A percentile compares a stretch with the other conserved stretches of the same genome.
Conservation (phyloP, 2,797 vertebrate genomes). For the Gallinago solitaria region DNA sequence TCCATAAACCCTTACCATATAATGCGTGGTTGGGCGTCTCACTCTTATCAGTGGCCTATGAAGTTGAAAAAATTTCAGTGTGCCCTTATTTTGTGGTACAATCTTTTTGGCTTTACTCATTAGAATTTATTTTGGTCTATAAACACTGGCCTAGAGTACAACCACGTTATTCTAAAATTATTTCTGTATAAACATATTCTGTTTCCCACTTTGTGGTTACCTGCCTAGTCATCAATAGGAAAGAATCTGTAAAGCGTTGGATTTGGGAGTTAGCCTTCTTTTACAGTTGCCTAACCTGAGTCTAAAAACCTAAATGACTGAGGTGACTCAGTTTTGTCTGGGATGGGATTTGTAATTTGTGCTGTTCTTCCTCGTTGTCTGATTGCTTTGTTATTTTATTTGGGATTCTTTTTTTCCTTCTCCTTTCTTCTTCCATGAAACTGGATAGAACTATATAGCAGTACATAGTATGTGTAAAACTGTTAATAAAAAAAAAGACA, state of each 20-base stretch:
- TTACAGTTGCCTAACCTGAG: neutral
- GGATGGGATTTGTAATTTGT: neutral
- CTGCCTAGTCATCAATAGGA: neutral
- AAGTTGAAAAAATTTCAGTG: neutral
- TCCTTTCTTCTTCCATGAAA: neutral
- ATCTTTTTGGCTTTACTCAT: neutral
- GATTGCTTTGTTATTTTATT: neutral
- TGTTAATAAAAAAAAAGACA: neutral
- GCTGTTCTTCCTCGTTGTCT: neutral
- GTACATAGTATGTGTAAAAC: neutral
- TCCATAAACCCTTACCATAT: neutral
- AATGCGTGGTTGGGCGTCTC: neutral
- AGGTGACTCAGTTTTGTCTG: neutral
- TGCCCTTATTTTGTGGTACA: neutral
- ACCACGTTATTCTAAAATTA: neutral
- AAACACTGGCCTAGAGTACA: neutral
- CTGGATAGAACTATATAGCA: neutral
- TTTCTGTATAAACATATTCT: neutral
- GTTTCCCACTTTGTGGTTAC: neutral
- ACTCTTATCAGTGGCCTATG: neutral
- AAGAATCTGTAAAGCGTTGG: neutral
- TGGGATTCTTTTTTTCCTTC: neutral
- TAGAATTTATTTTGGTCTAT: neutral
- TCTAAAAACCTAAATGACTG: neutral
- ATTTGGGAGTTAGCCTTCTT: neutral